Conservation (phyloP, 2,888 invertebrate species). For the Pachliopta kotzebuea region DNA sequence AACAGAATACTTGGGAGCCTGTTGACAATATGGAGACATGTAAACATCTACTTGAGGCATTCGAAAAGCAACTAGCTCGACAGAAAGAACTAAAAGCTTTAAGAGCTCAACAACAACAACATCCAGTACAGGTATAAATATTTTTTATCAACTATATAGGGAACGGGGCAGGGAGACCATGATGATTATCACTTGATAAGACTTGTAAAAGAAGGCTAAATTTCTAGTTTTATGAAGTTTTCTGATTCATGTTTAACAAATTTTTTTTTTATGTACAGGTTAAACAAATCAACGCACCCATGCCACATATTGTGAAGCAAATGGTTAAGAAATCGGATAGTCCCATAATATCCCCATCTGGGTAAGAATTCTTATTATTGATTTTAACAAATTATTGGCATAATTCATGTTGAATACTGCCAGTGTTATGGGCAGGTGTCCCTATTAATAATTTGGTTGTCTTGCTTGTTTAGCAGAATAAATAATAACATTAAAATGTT, state of each 20-base stretch:
- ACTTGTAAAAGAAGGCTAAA: no score
- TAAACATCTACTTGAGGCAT: conserved; percentile 88
- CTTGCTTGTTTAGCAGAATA: no score
- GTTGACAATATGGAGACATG: conserved; percentile 88
- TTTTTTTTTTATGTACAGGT: conserved; percentile 43
- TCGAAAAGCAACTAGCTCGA: conserved; percentile 88
- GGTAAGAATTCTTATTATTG: conserved; percentile 51
- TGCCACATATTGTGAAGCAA: conserved; percentile 65
- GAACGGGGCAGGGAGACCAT: no score
- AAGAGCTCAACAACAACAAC: conserved; percentile 64
- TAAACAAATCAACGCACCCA: conserved; percentile 63
- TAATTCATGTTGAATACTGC: no score
- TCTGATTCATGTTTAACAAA: no score
- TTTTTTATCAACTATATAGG: not conserved
- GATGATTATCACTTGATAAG: no score
- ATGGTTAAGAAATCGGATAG: conserved; percentile 61
- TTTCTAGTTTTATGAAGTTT: no score
- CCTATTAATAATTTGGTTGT: no score
- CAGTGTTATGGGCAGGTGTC: no score
- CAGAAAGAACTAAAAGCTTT: conserved; percentile 86
- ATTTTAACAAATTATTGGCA: not conserved
- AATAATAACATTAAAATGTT: no score
- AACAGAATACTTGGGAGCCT: conserved; percentile 93
- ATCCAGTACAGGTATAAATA: conserved; percentile 60
- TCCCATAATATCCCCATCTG: conserved; percentile 64